Conservation (phyloP, 2,113 vertebrate genomes). For the Atractosteus spatula region DNA sequence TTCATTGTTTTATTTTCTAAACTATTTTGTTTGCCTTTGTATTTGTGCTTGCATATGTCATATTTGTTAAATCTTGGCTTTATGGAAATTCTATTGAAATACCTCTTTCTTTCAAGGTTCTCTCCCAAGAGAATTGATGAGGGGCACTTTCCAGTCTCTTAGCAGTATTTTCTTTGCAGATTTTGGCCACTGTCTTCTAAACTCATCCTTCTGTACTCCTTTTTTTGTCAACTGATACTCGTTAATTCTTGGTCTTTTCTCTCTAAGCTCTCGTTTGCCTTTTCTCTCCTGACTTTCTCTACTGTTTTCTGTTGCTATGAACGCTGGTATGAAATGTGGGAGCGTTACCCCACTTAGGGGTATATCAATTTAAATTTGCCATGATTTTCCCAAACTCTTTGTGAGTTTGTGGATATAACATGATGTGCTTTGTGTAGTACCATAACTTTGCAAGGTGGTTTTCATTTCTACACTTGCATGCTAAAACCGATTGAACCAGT, state of each 20-base stretch:
- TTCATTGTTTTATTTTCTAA: constrained; percentile 14
- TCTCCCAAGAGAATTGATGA: constrained; percentile 76
- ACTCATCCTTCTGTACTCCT: constrained; percentile 58
- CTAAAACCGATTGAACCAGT: constrained; percentile 55
- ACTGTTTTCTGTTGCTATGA: constrained; percentile 73
- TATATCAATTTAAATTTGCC: constrained; percentile 17
- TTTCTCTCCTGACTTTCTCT: constrained; percentile 55
- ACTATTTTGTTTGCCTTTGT: constrained; percentile 10
- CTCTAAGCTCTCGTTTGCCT: constrained; percentile 59
- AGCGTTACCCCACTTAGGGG: constrained; percentile 26
- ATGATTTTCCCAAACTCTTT: constrained; percentile 20
- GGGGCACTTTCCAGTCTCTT: constrained; percentile 74
- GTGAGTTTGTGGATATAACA: constrained; percentile 15
- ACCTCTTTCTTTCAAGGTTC: constrained; percentile 82
- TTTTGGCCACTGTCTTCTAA: constrained; percentile 72
- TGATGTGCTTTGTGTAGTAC: constrained; percentile 44
- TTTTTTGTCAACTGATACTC: constrained; percentile 62
- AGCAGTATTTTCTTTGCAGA: constrained; percentile 80
- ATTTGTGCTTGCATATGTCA: constrained; percentile 19
- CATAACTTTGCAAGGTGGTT: constrained; percentile 35
- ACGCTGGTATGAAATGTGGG: constrained; percentile 80
- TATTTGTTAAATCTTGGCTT: constrained; percentile 62
- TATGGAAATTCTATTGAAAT: constrained; percentile 74
- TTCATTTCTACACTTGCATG: constrained; percentile 76
- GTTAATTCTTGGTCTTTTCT: constrained; percentile 56